A percentile compares a stretch with the other conserved stretches of the same genome.
phyloP scores from a whole-genome alignment of 1,140 invertebrate genomes.

The Oncopeltus fasciatus region DNA sequence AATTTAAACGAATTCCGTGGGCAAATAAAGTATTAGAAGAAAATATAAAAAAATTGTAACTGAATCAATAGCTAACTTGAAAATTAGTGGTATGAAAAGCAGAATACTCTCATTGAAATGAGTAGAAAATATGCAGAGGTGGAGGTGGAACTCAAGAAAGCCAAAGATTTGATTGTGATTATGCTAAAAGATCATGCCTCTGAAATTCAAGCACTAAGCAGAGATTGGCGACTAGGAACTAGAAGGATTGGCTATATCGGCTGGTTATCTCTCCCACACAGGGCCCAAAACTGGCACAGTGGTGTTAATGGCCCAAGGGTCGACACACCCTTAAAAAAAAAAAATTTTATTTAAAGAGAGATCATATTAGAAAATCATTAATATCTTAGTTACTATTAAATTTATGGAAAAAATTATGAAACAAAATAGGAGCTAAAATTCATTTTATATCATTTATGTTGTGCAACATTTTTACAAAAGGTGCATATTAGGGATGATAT shows the following conservation, averaged over 20 bases:
- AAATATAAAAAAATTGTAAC: slow-evolving; percentile 13
- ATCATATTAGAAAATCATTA: no score
- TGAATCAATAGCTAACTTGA: slow-evolving; percentile 14
- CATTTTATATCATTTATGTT: no score
- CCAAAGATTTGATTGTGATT: slow-evolving; percentile 5
- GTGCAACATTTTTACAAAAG: no score
- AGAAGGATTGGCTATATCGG: slow-evolving; percentile 4
- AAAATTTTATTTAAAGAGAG: no score
- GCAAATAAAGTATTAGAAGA: slow-evolving; percentile 15
- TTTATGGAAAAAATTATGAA: no score
- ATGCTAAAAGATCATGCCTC: slow-evolving; percentile 5
- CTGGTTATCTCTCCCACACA: no score
- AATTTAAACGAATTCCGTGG: slow-evolving; percentile 9
- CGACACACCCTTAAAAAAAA: no score
- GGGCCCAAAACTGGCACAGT: no score
- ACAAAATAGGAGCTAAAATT: no score
- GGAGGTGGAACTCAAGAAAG: slow-evolving; percentile 12
- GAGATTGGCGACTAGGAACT: neutral
- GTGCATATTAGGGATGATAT: no score
- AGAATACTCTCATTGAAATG: slow-evolving; percentile 12
- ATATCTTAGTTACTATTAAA: no score
- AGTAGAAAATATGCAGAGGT: slow-evolving; percentile 1
- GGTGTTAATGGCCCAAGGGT: no score
- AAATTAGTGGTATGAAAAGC: slow-evolving; percentile 1
- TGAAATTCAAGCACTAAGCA: slow-evolving; percentile 10